Conservation (phyloP, 2,888 invertebrate genomes). For the Kryphioiulus occultus region DNA sequence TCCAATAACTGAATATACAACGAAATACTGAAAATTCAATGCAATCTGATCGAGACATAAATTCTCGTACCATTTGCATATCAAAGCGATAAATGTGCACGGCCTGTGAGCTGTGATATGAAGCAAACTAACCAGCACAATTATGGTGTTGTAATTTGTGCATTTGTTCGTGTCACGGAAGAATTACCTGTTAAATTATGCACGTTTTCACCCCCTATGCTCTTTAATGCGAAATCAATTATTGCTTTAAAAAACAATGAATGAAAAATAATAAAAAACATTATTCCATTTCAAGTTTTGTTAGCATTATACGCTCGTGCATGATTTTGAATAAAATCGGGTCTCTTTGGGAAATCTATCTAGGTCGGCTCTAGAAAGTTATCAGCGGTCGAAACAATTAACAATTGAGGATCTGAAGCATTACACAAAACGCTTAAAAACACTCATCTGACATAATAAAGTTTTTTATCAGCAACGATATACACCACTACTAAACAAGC, state of each 20-base stretch:
- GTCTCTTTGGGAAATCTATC: not conserved
- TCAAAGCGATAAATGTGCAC: not conserved
- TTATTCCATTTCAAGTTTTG: not conserved
- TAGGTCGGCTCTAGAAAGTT: not conserved
- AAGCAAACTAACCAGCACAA: not conserved
- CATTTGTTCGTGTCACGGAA: not conserved
- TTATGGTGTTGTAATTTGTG: not conserved
- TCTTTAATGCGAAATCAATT: not conserved
- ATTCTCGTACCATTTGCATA: not conserved
- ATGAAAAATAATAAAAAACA: not conserved
- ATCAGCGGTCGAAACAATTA: not conserved
- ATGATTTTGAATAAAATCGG: constrained; percentile 4
- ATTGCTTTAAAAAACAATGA: not conserved
- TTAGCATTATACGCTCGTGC: not conserved
- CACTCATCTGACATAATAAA: not conserved
- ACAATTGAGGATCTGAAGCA: not conserved
- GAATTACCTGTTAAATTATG: not conserved
- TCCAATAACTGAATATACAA: not conserved
- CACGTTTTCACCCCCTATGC: not conserved
- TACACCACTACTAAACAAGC: not conserved
- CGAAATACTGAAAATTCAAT: not conserved
- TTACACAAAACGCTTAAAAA: not conserved
- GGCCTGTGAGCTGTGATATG: not conserved
- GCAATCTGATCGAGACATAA: not conserved
- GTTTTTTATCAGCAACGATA: not conserved